phyloP scores from a whole-genome alignment of 2,888 invertebrate species.

The Drosophila multiciliata region DNA sequence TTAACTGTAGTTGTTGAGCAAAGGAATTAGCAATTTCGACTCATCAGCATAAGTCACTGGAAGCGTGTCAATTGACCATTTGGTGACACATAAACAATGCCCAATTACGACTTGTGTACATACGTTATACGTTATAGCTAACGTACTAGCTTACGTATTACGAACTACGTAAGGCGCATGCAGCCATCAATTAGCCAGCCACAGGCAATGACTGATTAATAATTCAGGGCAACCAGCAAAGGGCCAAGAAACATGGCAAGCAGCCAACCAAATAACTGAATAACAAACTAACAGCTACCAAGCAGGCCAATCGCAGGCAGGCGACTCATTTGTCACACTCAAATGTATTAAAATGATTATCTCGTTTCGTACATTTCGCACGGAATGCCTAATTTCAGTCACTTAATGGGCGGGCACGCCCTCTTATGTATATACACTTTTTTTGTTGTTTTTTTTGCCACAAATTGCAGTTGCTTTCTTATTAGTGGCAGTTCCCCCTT shows the following conservation, averaged over 20 bases:
- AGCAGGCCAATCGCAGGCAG: conserved; percentile 23
- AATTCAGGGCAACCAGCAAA: conserved; percentile 55
- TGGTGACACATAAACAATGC: conserved; percentile 45
- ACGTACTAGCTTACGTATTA: neutral
- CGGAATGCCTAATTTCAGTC: conserved; percentile 76
- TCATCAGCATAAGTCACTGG: conserved; percentile 45
- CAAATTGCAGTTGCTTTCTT: conserved; percentile 56
- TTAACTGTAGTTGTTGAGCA: neutral
- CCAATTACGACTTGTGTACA: conserved; percentile 29
- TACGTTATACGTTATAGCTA: neutral
- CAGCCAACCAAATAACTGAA: neutral
- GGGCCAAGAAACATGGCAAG: conserved; percentile 13
- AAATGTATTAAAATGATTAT: conserved; percentile 82
- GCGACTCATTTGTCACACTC: conserved; percentile 76
- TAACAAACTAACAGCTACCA: conserved; percentile 1
- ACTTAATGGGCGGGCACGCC: conserved; percentile 25
- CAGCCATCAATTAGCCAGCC: conserved; percentile 65
- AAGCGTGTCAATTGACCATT: conserved; percentile 26
- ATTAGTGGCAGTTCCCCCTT: conserved; percentile 32
- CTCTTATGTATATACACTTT: neutral
- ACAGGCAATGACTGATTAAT: conserved; percentile 61
- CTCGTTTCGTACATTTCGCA: conserved; percentile 76
- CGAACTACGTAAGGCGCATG: neutral
- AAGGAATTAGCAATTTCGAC: neutral
- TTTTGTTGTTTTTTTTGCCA: conserved; percentile 21